Base-by-base conservation (phyloP, 2,888 invertebrate species). In the Aradus depressus region DNA sequence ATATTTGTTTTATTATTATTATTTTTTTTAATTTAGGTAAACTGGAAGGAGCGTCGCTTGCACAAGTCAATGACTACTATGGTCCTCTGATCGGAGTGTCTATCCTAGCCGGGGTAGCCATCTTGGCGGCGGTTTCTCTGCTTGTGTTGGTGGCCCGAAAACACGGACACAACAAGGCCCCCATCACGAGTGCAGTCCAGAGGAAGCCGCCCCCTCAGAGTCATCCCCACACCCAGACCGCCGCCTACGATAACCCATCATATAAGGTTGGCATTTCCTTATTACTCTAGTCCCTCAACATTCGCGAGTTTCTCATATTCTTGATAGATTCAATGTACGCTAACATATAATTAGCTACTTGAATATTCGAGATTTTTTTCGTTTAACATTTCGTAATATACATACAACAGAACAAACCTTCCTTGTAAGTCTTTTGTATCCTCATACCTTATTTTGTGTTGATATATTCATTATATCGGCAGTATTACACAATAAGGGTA, bases 211-310 rank as follows among this genome's bases (percentile, higher is more conserved):
- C 51, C 28, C 49, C 49, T 14, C n/a, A n/a, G n/a, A 28, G 49
- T 5, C 44, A 48, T 4, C 50, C 50, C n/a, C 53, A 53, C 19
- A n/a, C n/a, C n/a, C 60, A 61, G 25, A 62, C 63, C 51, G 85
- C 88, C n/a, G 85, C 88, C 12, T 90, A 90, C 65, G 90, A 91
- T 68, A 91, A 90, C 71, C 90, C 90, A 39, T 88, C 89, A 63
- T 91, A 90, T 74, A 91, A 91, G 78, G 85, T 90, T 67, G 88
- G 88, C 72, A 79, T 88, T 68, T 26, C 21, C 18, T 45, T 35
- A 22, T n/a, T n/a, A n/a, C n/a, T n/a, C n/a, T n/a, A n/a, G n/a
- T n/a, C n/a, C n/a, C n/a, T n/a, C n/a, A n/a, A n/a, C n/a, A n/a
- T n/a, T n/a, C n/a, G n/a, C n/a, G n/a, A n/a, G n/a, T n/a, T n/a